Percentiles rank a stretch among this genome's conserved stretches.
Evolutionary conservation across 2,113 vertebrate genomes (phyloP).

Genomic region (Coregonus clupeaformis): DNA sequence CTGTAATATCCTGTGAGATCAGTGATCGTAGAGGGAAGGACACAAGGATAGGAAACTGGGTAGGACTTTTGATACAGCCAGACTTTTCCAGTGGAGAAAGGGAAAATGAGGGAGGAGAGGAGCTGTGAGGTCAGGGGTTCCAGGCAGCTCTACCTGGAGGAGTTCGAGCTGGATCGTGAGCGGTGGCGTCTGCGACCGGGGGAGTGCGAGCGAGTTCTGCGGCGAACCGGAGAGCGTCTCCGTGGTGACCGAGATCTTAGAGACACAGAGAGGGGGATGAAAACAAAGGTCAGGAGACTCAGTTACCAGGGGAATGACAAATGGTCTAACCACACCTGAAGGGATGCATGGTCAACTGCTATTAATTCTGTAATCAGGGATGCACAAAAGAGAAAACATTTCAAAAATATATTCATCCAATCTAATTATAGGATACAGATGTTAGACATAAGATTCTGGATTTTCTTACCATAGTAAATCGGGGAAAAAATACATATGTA

Average conservation of each 20-base stretch:
- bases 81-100: neutral
- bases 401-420: neutral
- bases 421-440: neutral
- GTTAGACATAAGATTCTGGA: too few relatives aligned
- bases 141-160: constrained; percentile 81
- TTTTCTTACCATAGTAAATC: too few relatives aligned
- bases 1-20: neutral
- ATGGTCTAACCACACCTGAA: too few relatives aligned
- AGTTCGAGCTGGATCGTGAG: constrained; percentile 92
- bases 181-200: constrained; percentile 86
- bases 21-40: neutral
- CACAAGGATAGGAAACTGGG: neutral
- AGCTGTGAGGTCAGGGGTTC: neutral
- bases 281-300: neutral
- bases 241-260: constrained; percentile 88
- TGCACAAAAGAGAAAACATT: neutral
- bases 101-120: neutral
- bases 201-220: constrained; percentile 83
- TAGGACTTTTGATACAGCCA: neutral
- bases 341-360: neutral
- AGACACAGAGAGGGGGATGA: too few relatives aligned
- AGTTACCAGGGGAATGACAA: neutral
- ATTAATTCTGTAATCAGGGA: fast-evolving
- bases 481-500: too few relatives aligned
- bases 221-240: constrained; percentile 84